These are phyloP conservation scores for Pterois miles DNA, from an alignment of 2,797 vertebrate genomes.

Conservation along the genomic window DNA sequence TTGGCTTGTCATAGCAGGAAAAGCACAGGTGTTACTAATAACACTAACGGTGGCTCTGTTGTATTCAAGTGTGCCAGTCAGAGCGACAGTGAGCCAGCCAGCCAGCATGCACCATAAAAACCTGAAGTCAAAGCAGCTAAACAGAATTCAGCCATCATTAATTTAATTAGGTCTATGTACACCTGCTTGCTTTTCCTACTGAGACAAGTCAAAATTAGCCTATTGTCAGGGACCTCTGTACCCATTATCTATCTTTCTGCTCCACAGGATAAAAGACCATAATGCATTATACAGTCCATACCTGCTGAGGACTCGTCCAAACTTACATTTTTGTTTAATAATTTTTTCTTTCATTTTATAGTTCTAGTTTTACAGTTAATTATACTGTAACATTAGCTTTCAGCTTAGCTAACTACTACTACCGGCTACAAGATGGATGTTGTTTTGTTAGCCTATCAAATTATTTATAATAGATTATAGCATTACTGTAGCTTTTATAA, in stretches of 20 bases:
- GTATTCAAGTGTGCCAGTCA: no score
- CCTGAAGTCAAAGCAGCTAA: no score
- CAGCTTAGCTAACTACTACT: neutral
- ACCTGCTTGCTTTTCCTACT: no score
- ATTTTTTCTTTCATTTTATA: slow-evolving; percentile 31
- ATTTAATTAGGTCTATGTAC: no score
- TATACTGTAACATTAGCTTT: neutral
- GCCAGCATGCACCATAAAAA: no score
- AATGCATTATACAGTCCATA: slow-evolving; percentile 47
- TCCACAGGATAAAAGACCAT: slow-evolving; percentile 39
- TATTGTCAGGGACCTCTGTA: slow-evolving; percentile 45
- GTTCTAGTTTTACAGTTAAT: neutral
- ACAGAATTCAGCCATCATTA: no score
- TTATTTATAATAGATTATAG: neutral
- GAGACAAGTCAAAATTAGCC: no score
- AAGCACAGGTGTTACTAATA: no score
- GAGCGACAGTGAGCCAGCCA: no score
- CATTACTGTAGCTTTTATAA: neutral
- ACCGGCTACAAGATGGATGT: neutral
- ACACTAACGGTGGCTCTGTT: no score
- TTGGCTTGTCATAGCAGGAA: no score
- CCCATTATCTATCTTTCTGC: slow-evolving; percentile 53
- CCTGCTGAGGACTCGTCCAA: slow-evolving; percentile 31
- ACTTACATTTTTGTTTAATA: slow-evolving; percentile 21
- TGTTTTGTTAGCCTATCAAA: neutral